phyloP scores from a whole-genome alignment of 2,797 vertebrate species.

The Rhabdomys pumilio region DNA sequence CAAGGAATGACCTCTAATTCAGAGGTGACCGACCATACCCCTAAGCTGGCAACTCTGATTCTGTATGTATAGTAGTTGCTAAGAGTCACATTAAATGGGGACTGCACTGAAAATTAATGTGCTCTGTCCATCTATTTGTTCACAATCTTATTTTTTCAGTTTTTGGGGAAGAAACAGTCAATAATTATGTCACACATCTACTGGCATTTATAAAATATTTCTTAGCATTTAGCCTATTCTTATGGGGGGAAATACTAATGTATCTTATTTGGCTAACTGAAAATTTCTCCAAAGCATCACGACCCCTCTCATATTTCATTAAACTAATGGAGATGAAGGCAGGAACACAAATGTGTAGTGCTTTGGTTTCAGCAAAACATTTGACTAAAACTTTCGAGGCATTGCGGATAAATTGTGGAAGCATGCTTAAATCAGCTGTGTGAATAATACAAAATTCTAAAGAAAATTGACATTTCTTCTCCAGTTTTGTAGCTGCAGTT shows the following conservation, averaged over 20 bases:
- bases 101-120: background rate
- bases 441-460: background rate
- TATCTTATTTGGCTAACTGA: background rate
- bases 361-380: conserved; percentile 18
- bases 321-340: background rate
- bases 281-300: background rate
- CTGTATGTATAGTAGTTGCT: background rate
- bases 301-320: background rate
- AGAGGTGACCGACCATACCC: background rate
- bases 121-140: background rate
- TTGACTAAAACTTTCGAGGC: background rate
- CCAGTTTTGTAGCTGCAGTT: background rate
- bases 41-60: background rate
- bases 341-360: background rate
- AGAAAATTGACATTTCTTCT: background rate
- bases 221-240: conserved; percentile 6
- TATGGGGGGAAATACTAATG: background rate
- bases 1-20: conserved; percentile 44
- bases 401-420: background rate
- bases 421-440: background rate
- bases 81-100: background rate
- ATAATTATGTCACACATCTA: conserved; percentile 33
- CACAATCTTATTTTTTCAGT: background rate
- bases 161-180: background rate
- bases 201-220: background rate